Base-by-base conservation (phyloP, 2,113 vertebrate species). In the Pluvianellus socialis region DNA sequence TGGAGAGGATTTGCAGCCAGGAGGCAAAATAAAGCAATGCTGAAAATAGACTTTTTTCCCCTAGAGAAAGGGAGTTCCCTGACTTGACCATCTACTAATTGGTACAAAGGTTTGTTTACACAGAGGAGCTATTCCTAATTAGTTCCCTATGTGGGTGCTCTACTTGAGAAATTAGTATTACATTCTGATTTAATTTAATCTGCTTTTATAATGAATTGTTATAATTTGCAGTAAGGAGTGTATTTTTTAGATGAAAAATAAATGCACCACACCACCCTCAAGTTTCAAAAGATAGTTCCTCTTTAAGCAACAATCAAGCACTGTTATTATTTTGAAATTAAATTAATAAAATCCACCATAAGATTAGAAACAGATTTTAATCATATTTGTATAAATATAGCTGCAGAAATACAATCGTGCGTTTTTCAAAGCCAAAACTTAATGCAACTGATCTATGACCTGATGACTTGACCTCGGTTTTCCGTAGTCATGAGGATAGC, bases 21-120 rank as follows among this genome's bases (percentile, higher is more conserved):
- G 47, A 88, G 58, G 58, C 75, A 84, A 79, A 93, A 79, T 87
- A 75, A 86, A 81, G 22, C 15, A 81, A 19, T 52, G 47, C 56
- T 76, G 22, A 86, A 94, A 88, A 73, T 61, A 88, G 58, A 42
- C 7, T 52, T 52, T 38, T 88, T 80, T 44, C 47, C 61, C 15
- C 68, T 66, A 42, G 90, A 93, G 88, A 94, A 93, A 83, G 92
- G 79, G 91, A 94, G 92, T 94, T 95, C 61, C 80, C 67, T 86
- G 75, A 71, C 81, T 93, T 91, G 90, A 91, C 90, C 89, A 92
- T 73, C 53, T 94, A 53, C 75, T 97, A 96, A 93, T 92, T 96
- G 90, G 74, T 93, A 32, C 47, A 83, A 88, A 90, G 94, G 75
- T 80, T 92, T 96, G 67, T 95, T 96, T 96, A 62, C 92, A 80